Base-by-base conservation (phyloP, 2,113 vertebrate genomes). In the Tricholaema leucomelas region DNA sequence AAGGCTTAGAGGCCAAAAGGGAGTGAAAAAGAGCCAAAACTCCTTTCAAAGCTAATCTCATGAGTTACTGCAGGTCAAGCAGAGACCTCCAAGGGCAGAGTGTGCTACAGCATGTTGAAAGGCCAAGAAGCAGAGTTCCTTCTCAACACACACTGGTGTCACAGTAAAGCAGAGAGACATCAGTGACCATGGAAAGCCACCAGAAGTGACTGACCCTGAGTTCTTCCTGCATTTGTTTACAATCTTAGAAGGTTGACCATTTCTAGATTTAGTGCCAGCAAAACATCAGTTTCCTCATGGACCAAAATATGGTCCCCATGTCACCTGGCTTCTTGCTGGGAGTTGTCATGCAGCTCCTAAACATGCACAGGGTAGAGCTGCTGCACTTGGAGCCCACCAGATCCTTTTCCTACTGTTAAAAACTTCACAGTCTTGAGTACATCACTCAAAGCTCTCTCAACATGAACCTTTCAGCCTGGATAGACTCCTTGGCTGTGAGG, bases 401-500 rank as follows among this genome's bases (percentile, higher is more conserved):
- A 16, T 16, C 23, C 38, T 67, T 25, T 67, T 36, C 33, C 38
- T 75, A 17, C n/a, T 16, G 15, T 21, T 38, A 31, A 66, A 60
- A 30, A 14, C 27, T 61, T 42, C 1, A 21, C 1, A 8, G 24
- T 9, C 36, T 58, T 3, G 1, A 3, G 11, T 7, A 44, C 52
- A 31, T 31, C 6, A n/a, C 24, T 52, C 30, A 35, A 70, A 71
- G 50, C 35, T 63, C 75, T 12, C 18, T 80, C 33, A 25, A 10
- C 16, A 15, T 17, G 28, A 48, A 5, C n/a, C 23, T 59, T 59
- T 64, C 10, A 3, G 7, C 31, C 27, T 33, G 70, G 59, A 30
- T 52, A 31, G 64, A 27, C 24, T 13, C 24, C 52, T 38, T 25
- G 17, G 27, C 28, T 60, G 31, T 0, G 0, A 8, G 4, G 20